Base-by-base conservation (phyloP, 53 echinoderm and acorn worm species). In the Henricia sp. region DNA sequence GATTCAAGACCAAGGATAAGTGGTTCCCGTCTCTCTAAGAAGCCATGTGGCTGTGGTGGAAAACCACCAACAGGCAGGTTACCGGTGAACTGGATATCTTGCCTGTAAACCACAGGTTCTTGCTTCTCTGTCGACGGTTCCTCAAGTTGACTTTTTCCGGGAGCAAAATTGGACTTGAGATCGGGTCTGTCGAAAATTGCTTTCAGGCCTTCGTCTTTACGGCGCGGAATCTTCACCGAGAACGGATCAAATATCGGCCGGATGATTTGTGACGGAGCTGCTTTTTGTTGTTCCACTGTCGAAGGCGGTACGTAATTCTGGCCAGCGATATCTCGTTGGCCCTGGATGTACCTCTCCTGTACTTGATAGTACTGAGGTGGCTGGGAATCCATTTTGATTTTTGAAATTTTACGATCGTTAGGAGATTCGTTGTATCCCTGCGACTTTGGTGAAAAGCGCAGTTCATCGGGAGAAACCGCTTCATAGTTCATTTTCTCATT, bases 151-250 rank as follows among this genome's bases (percentile, higher is more conserved):
- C 37, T 16, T 14, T 93, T 87, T 62, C 93, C 93, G 0, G 86
- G 74, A 21, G 89, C 58, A 52, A 86, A 76, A 27, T 91, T 86
- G 37, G 85, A 80, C 14, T 83, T 83, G 17, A 97, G 83, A 59
- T 97, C 97, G 8, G 94, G 94, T 38, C 97, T 86, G 62, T 94
- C 90, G 84, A 97, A 94, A 4, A 97, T 83, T 16, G 82, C 83
- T 23, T 71, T 83, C 41, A 88, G 70, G 14, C 97, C 97, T 67
- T 97, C 97, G 70, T 97, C 94, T 67, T 94, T 94, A 24, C 94
- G 70, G 24, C 97, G 90, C 9, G 94, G 94, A 38, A 97, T 90
- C 54, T 90, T 84, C 19, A 97, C 93, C 6, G 86, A 60, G 24
- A 58, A 86, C 10, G 95, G 86, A 54, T 93, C 95, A 77, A 95